Base-by-base conservation (phyloP, 1,140 invertebrate species). In the Pachypsylla venusta region DNA sequence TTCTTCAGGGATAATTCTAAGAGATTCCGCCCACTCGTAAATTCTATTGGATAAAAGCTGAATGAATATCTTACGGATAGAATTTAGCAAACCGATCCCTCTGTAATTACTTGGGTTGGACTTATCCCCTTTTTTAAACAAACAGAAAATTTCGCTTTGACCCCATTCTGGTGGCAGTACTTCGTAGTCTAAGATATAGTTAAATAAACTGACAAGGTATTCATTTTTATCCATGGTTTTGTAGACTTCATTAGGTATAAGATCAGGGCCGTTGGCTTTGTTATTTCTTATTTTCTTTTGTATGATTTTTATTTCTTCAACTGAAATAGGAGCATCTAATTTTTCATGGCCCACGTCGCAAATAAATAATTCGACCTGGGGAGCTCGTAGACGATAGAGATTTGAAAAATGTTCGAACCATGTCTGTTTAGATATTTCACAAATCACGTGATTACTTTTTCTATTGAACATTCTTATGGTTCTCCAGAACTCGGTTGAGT, bases 1-100 rank as follows among this genome's bases (percentile, higher is more conserved):
- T 28, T 26, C 60, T 35, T 62, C 59, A 20, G 62, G 63, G 1
- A 66, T 30, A 16, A 62, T 60, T 1, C 39, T 25, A 16, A 48
- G 53, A 16, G 48, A 10, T 22, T 58, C 58, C 12, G 61, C 54
- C 58, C 62, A 62, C n/a, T 39, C 26, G 10, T 19, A 30, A 14
- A 66, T 19, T 56, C 62, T 58, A 12, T 12, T 53, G 25, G 60
- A 54, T 12, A 63, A 24, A 27, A 63, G 59, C 5, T 25, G 26
- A 2, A 63, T 64, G 39, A 64, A 66, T 12, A 66, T 35, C 53
- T 66, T 66, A n/a, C 57, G 28, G 7, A 60, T 30, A 20, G n/a
- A 30, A 22, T 61, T 62, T 54, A 63, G 28, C 10, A 66, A 57
- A 13, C 57, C 61, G 2, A 62, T 62, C 12, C 61, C 61, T 12